Conservation (phyloP, 2,797 vertebrate species). For the Sebastes steindachneri region DNA sequence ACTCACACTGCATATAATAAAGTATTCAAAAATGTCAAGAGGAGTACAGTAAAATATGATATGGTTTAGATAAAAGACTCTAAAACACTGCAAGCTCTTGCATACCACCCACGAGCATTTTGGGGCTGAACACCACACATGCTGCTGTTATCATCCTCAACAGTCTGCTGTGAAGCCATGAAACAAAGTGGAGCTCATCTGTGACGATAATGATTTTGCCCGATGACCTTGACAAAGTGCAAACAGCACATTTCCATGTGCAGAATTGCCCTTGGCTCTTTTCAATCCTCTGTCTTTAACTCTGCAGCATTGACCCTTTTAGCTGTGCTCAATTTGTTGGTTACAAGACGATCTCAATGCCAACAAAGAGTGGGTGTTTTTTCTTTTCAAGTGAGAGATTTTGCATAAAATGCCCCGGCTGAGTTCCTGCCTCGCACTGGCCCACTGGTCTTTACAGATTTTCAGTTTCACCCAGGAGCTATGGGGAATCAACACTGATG, state of each 20-base stretch:
- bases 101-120: constrained; percentile 56
- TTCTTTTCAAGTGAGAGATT: constrained; percentile 65
- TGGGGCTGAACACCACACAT: constrained; percentile 20
- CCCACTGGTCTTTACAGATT: constrained; percentile 52
- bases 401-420: constrained; percentile 35
- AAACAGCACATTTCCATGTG: constrained; percentile 45
- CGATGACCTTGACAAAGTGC: constrained; percentile 39
- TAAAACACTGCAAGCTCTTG: constrained; percentile 33
- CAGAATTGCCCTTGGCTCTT: constrained; percentile 30
- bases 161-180: constrained; percentile 32
- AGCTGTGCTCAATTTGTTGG: constrained; percentile 59
- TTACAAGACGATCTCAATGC: constrained; percentile 43
- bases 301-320: constrained; percentile 57
- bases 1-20: not conserved
- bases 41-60: constrained; percentile 11
- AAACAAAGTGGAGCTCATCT: constrained; percentile 38
- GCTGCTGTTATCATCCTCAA: constrained; percentile 40
- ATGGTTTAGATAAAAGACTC: constrained; percentile 46
- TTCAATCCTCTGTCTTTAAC: constrained; percentile 41
- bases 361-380: constrained; percentile 70
- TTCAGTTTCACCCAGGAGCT: constrained; percentile 42
- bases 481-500: constrained; percentile 13
- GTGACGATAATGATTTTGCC: constrained; percentile 46
- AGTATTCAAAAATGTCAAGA: constrained; percentile 24
- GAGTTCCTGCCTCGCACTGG: constrained; percentile 32